Percentiles rank a stretch among this genome's conserved stretches.
These are phyloP conservation scores for Trilocha varians DNA, from an alignment of 2,888 invertebrate species.

Conservation along the genomic window DNA sequence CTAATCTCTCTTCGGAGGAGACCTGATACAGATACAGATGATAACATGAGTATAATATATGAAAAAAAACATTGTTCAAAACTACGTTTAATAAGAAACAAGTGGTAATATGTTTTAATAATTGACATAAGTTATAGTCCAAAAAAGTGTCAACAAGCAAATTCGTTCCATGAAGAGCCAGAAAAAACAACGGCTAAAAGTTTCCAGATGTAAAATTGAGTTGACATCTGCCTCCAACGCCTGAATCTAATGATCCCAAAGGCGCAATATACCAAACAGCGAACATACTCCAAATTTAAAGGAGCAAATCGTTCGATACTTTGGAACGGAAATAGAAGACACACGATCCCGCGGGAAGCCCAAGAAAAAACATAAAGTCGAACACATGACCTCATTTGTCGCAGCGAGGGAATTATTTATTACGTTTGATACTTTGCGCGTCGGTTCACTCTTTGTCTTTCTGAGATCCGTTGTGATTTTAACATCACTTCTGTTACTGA, in stretches of 20 bases:
- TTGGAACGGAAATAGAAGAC: slow-evolving; percentile 71
- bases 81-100: no score
- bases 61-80: no score
- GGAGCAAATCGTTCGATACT: slow-evolving; percentile 67
- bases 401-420: slow-evolving; percentile 67
- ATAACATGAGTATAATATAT: no score
- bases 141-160: slow-evolving; percentile 13
- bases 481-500: slow-evolving; percentile 36
- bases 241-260: slow-evolving; percentile 62
- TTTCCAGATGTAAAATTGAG: slow-evolving; percentile 47
- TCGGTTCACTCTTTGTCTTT: slow-evolving; percentile 52
- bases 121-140: not conserved
- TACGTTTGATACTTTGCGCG: slow-evolving; percentile 61
- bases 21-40: no score
- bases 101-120: not conserved
- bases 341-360: slow-evolving; percentile 70
- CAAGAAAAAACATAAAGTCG: slow-evolving; percentile 65
- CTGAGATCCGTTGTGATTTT: slow-evolving; percentile 44
- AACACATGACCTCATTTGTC: slow-evolving; percentile 74
- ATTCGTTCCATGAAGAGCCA: slow-evolving; percentile 10
- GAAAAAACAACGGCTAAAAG: slow-evolving; percentile 22
- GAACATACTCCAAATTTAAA: slow-evolving; percentile 67
- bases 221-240: slow-evolving; percentile 52
- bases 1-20: no score
- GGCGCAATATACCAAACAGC: slow-evolving; percentile 65